These are phyloP conservation scores for Dromaius novaehollandiae DNA, from an alignment of 2,113 vertebrate species.

Conservation along the genomic window DNA sequence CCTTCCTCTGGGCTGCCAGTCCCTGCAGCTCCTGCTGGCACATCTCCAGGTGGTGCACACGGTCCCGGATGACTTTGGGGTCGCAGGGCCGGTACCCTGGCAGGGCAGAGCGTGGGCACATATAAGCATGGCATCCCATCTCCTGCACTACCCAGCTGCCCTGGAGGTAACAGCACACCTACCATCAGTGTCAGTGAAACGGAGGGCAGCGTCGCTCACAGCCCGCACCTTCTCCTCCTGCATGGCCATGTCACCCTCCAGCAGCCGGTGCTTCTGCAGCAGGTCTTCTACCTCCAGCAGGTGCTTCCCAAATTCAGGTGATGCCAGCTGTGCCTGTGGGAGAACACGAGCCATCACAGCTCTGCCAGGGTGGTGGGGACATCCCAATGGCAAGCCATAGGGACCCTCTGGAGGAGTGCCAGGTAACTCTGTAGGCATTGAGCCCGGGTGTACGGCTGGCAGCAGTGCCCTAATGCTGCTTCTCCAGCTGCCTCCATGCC, in stretches of 20 bases:
- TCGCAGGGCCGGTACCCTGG: slow-evolving; percentile 95
- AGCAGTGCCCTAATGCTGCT: too few relatives aligned
- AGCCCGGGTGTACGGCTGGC: neutral
- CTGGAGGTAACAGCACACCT: neutral
- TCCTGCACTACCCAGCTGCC: accelerated
- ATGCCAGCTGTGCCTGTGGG: slow-evolving; percentile 82
- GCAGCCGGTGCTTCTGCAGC: slow-evolving; percentile 89
- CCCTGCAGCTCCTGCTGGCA: slow-evolving; percentile 86
- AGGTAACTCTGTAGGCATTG: neutral
- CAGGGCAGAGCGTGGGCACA: accelerated
- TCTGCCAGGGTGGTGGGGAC: neutral
- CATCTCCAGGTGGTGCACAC: slow-evolving; percentile 89
- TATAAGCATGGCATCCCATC: accelerated
- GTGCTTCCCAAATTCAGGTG: slow-evolving; percentile 92
- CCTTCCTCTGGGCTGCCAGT: slow-evolving; percentile 83
- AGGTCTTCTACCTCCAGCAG: slow-evolving; percentile 93
- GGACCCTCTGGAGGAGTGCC: neutral
- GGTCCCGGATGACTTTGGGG: slow-evolving; percentile 90
- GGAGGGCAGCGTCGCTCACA: slow-evolving; percentile 82
- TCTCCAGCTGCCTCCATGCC: too few relatives aligned
- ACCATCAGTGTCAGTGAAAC: slow-evolving; percentile 89
- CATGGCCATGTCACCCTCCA: slow-evolving; percentile 90
- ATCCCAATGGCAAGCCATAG: neutral
- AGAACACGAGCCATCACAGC: neutral
- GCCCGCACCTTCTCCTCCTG: slow-evolving; percentile 88